Base-by-base conservation (phyloP, 2,797 vertebrate species). In the Mionectes olivaceus region DNA sequence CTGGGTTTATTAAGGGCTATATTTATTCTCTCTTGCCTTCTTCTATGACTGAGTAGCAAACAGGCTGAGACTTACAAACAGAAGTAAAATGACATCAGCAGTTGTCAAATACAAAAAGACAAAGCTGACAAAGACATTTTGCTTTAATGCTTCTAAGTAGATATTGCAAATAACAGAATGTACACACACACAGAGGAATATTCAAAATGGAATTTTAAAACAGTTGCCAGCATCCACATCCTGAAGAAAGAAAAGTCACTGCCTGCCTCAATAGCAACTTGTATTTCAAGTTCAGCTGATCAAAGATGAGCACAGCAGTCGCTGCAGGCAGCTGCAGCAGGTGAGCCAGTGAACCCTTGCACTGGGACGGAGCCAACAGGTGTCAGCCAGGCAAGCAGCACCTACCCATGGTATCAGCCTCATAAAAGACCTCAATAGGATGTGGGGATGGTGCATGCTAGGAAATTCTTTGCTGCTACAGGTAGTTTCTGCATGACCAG, bases 11-110 rank as follows among this genome's bases (percentile, higher is more conserved):
- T 83, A 83, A n/a, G 39, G 23, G 4, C 30, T 91, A 8, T 59
- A 69, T 81, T 89, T 92, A 53, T 76, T 68, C 52, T 57, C 67
- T 47, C 14, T 65, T 85, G 47, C 30, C 32, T 5, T 24, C 52
- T 84, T 75, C 50, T 52, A 22, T 95, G 89, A 86, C 79, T 91
- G 73, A 88, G 61, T 76, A 89, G 50, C 55, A 89, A 92, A 50
- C 19, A 74, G 41, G 18, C 50, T 68, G 43, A 61, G 41, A 41
- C 83, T 83, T 67, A 83, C 61, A 78, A 91, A 68, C 80, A 85
- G 70, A 94, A 86, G 59, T 41, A 69, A 93, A 92, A 82, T 77
- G 4, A 88, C 75, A 83, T 60, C 53, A 74, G n/a, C 32, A 71
- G 50, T 22, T 87, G 52, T 85, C 78, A 96, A 77, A 93, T 43